A percentile compares a stretch with the other conserved stretches of the same genome.
Conservation (phyloP, 1,140 invertebrate species). For the Drosophila chauvacae region DNA sequence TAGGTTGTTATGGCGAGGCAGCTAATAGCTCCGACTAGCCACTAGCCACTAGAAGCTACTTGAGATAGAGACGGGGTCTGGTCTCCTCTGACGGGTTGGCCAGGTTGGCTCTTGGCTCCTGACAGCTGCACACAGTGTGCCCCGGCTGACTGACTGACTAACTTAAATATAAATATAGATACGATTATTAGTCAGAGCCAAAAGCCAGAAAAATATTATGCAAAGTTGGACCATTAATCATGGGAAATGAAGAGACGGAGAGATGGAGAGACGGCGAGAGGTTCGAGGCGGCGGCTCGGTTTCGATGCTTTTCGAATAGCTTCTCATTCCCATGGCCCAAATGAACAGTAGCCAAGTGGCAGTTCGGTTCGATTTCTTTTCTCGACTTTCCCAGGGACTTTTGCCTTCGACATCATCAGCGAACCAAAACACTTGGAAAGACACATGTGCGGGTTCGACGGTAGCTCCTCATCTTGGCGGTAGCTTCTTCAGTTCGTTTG, state of each 20-base stretch:
- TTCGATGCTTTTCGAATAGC: constrained; percentile 15
- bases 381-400: constrained; percentile 13
- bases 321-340: constrained; percentile 78
- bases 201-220: constrained; percentile 39
- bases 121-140: constrained; percentile 67
- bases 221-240: constrained; percentile 50
- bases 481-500: constrained; percentile 26
- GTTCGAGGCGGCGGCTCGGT: not conserved
- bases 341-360: constrained; percentile 71
- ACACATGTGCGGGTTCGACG: constrained; percentile 38
- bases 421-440: constrained; percentile 41
- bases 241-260: constrained; percentile 11
- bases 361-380: constrained; percentile 46
- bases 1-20: constrained; percentile 70
- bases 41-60: not conserved
- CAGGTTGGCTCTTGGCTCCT: constrained; percentile 61
- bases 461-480: constrained; percentile 40
- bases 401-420: constrained; percentile 22
- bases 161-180: constrained; percentile 28
- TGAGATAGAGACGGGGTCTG: too few species aligned
- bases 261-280: not conserved
- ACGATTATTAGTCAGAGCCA: constrained; percentile 48
- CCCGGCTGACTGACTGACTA: constrained; percentile 33
- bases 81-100: constrained; percentile 52
- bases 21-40: constrained; percentile 58